These are phyloP conservation scores for Thera obeliscata DNA, from an alignment of 2,888 invertebrate genomes.

Conservation along the genomic window DNA sequence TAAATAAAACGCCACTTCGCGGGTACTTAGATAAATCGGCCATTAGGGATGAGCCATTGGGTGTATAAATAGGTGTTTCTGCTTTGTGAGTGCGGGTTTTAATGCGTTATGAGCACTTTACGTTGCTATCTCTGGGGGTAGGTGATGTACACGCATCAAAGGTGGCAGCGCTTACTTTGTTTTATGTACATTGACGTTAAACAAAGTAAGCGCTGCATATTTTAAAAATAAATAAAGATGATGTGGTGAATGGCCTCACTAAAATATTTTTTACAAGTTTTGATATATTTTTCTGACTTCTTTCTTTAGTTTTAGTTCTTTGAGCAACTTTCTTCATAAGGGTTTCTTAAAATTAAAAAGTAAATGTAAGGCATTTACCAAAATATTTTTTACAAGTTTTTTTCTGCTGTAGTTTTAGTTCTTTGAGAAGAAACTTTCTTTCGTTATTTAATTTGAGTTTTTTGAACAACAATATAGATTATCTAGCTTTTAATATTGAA, in stretches of 20 bases:
- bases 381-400: too few relatives aligned
- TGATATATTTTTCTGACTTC: background rate
- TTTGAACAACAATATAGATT: too few relatives aligned
- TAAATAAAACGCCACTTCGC: constrained; percentile 62
- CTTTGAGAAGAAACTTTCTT: too few relatives aligned
- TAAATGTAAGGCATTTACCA: too few relatives aligned
- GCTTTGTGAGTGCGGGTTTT: constrained; percentile 8
- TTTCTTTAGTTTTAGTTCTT: too few relatives aligned
- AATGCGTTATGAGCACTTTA: constrained; percentile 6
- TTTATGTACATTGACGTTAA: background rate
- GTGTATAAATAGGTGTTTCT: constrained; percentile 27
- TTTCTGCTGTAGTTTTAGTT: too few relatives aligned
- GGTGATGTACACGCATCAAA: background rate
- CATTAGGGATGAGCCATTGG: constrained; percentile 40
- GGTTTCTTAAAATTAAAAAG: too few relatives aligned
- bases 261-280: background rate
- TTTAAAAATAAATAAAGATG: background rate
- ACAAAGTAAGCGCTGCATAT: too few relatives aligned
- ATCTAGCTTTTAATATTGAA: too few relatives aligned
- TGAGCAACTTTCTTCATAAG: too few relatives aligned
- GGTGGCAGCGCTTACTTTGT: background rate
- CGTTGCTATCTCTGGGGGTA: background rate
- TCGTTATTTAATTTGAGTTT: too few relatives aligned
- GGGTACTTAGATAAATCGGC: constrained; percentile 54
- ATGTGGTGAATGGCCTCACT: background rate